Evolutionary conservation across 2,797 vertebrate species (phyloP), one percentile per base, ranked within the genome.

Genomic region (Sitta carolinensis): DNA sequence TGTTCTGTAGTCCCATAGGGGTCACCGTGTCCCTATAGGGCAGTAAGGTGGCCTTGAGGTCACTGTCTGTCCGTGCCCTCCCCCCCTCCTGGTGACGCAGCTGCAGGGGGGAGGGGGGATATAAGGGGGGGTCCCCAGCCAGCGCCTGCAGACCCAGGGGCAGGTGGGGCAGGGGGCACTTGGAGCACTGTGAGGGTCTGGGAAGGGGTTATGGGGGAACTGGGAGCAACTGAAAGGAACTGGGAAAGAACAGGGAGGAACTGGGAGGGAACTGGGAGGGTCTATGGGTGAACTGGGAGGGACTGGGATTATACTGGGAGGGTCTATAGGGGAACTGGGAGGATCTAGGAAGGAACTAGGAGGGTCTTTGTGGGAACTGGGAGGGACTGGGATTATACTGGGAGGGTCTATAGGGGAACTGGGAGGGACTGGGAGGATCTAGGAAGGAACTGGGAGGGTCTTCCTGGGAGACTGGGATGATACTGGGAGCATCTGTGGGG

Each of bases 91-190:
- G 29, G 70, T 83, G 78, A 83, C 78, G 87, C 72, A 83, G 87
- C 78, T 76, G 68, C 11, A 7, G 63, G 63, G 70, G 70, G 87
- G 63, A 63, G 70, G 87, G 87, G 87, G 57, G 13, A 76, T 82
- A 89, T 82, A 82, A 82, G 70, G 87, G 87, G 87, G 87, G 64
- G 38, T 51, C 43, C 57, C 72, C 50, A 89, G 87, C 57, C 72
- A 51, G 57, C 0, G 57, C 50, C 87, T 89, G 57, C 87, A 89
- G 87, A 89, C 72, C 70, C 87, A 83, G 78, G 87, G 78, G 43
- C 78, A 89, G 87, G 87, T 89, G 87, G 87, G 79, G 43, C 79
- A 83, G 11, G 66, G 87, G 87, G 87, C 66, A 54, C 52, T 36
- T 70, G 73, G 73, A 52, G 47, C 30, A 52, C 58, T 22, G 45